Conservation (phyloP, 2,113 vertebrate genomes). For the Engystomops pustulosus region DNA sequence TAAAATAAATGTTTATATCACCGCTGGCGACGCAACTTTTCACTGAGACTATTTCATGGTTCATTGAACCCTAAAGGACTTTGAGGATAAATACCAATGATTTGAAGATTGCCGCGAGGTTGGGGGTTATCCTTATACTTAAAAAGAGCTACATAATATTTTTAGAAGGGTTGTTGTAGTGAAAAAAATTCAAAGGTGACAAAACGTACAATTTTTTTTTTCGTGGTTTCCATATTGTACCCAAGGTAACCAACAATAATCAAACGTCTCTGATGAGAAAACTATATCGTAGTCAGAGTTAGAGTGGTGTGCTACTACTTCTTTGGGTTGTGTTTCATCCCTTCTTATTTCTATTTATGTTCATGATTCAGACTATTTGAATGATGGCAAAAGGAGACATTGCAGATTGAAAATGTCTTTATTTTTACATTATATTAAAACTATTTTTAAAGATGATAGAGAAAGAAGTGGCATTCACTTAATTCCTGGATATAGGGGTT, state of each 20-base stretch:
- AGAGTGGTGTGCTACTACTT: too few species aligned
- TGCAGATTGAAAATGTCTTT: too few species aligned
- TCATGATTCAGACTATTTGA: too few species aligned
- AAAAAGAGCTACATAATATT: constrained; percentile 38
- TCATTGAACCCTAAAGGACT: constrained; percentile 81
- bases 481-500: too few species aligned
- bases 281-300: too few species aligned
- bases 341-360: too few species aligned
- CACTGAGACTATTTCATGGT: constrained; percentile 81
- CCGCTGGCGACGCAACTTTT: constrained; percentile 68
- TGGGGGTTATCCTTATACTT: constrained; percentile 65
- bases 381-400: too few species aligned
- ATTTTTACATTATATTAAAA: too few species aligned
- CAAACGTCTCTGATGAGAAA: too few species aligned
- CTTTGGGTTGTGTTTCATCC: too few species aligned
- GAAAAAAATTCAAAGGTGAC: not conserved
- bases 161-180: not conserved
- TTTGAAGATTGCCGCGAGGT: constrained; percentile 65
- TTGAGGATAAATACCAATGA: constrained; percentile 77
- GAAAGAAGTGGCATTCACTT: too few species aligned
- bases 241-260: not conserved
- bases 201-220: not conserved
- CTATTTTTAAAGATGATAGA: too few species aligned
- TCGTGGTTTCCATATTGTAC: not conserved
- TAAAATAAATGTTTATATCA: constrained; percentile 76